Evolutionary conservation across 2,797 vertebrate species (phyloP).

Genomic region (Oreortyx pictus): DNA sequence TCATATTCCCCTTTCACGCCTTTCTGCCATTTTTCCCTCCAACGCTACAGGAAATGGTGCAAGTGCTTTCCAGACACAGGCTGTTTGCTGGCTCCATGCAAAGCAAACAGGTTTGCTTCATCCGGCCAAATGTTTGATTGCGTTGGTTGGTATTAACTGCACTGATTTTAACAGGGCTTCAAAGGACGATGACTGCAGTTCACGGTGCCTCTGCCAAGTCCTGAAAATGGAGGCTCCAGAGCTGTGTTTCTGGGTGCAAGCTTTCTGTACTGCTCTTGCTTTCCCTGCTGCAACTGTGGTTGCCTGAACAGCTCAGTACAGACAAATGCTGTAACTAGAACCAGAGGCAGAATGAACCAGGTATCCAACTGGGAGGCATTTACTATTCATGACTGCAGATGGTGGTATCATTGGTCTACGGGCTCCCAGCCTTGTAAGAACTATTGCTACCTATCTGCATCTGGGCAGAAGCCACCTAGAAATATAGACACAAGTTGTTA

Average conservation of each 20-base stretch:
- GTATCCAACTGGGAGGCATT: background rate
- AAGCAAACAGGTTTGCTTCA: background rate
- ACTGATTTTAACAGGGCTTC: background rate
- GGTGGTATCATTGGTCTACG: background rate
- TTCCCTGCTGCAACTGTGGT: background rate
- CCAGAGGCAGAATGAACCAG: accelerated
- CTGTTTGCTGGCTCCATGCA: background rate
- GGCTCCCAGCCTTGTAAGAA: background rate
- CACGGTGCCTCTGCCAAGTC: background rate
- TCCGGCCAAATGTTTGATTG: background rate
- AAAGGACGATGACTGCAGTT: accelerated
- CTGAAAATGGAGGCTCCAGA: background rate
- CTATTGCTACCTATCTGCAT: accelerated
- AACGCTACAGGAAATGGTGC: background rate
- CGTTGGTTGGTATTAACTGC: background rate
- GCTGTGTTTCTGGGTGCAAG: accelerated
- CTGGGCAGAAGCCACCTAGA: background rate
- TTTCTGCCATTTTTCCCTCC: background rate
- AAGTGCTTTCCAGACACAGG: background rate
- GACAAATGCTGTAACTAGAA: accelerated
- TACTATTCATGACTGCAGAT: background rate
- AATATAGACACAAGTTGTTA: accelerated
- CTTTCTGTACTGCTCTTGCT: accelerated
- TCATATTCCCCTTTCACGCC: background rate
- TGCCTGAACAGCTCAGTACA: background rate